Conservation (phyloP, 2,888 invertebrate species). For the Nasonovia ribisnigri region DNA sequence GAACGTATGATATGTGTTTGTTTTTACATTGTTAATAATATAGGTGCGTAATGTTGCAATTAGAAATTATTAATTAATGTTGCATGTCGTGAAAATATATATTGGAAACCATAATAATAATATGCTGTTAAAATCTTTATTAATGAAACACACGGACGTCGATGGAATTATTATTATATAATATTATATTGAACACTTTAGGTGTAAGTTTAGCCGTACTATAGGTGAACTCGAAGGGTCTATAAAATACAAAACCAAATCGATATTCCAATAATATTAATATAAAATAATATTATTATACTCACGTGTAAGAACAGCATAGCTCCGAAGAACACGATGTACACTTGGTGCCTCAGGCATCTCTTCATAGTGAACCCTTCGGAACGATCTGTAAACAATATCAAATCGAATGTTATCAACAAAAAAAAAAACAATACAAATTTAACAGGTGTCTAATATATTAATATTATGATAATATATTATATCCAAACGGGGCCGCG, state of each 20-base stretch:
- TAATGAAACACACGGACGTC: background rate
- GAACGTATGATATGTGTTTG: background rate
- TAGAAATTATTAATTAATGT: background rate
- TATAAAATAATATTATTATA: background rate
- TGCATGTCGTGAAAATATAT: background rate
- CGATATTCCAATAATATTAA: background rate
- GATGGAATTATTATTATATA: background rate
- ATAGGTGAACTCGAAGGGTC: background rate
- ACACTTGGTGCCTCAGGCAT: conserved; percentile 53
- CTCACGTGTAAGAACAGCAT: conserved; percentile 62
- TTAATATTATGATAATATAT: too few relatives aligned
- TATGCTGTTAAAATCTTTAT: background rate
- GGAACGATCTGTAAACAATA: conserved; percentile 46
- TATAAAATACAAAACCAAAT: background rate
- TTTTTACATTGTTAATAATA: background rate
- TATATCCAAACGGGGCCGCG: background rate
- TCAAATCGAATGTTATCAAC: background rate
- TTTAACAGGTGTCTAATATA: too few relatives aligned
- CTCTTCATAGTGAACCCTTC: conserved; percentile 46
- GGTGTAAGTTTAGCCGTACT: background rate
- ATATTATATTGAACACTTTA: background rate
- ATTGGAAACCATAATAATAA: background rate
- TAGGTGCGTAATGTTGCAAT: background rate
- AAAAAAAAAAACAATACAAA: background rate
- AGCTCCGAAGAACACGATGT: conserved; percentile 50